Conservation (phyloP, 2,797 vertebrate genomes). For the Nasua narica region DNA sequence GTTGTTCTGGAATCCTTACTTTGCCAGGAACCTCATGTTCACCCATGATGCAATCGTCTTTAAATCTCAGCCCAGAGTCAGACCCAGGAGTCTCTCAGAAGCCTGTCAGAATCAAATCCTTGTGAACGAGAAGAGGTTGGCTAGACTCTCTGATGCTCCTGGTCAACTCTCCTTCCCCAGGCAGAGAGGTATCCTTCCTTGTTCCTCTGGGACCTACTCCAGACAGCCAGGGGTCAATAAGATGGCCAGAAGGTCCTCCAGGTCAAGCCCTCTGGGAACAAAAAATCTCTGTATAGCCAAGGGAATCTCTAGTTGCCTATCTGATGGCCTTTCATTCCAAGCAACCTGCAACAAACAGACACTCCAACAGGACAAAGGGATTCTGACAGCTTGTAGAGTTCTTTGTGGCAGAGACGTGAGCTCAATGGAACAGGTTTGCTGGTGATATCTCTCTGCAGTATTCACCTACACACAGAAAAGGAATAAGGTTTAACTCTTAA, state of each 20-base stretch:
- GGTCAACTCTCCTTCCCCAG: background rate
- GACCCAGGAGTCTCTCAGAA: background rate
- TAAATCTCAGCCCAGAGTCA: background rate
- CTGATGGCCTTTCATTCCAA: background rate
- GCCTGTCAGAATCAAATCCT: background rate
- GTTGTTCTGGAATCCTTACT: background rate
- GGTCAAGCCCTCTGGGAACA: conserved; percentile 8
- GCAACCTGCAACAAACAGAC: background rate
- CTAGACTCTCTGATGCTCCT: background rate
- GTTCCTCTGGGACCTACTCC: background rate
- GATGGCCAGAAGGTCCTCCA: background rate
- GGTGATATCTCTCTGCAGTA: background rate
- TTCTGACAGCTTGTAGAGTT: conserved; percentile 20
- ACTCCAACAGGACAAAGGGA: conserved; percentile 23
- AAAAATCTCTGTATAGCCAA: conserved; percentile 16
- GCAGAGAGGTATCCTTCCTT: background rate
- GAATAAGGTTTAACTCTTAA: conserved; percentile 24
- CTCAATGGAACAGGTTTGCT: background rate
- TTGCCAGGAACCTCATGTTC: background rate
- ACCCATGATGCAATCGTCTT: background rate
- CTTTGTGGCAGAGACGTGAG: background rate
- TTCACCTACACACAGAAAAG: background rate
- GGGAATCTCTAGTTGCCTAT: background rate
- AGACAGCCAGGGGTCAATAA: background rate
- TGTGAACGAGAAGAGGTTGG: background rate